Percentiles rank a stretch among this genome's conserved stretches.
Conservation (phyloP, 2,888 invertebrate species). For the Callyntrura guangdongensis region DNA sequence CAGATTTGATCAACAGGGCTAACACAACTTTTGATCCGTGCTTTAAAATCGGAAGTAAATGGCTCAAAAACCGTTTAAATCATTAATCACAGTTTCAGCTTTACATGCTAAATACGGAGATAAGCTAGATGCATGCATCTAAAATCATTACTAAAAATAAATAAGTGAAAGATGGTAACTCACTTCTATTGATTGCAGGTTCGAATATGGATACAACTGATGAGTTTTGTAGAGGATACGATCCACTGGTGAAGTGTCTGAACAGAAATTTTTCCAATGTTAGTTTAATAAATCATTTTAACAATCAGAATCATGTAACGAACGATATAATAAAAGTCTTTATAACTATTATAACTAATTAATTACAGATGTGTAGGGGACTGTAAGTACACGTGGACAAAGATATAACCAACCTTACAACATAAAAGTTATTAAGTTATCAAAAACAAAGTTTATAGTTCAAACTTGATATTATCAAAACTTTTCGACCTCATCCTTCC, state of each 20-base stretch:
- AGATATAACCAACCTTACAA: no score
- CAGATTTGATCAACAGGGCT: conserved; percentile 50
- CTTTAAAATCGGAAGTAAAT: conserved; percentile 57
- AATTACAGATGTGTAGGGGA: conserved; percentile 61
- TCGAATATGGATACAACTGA: conserved; percentile 32
- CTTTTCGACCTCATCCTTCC: no score
- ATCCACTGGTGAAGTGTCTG: conserved; percentile 81
- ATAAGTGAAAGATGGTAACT: neutral
- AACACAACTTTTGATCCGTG: conserved; percentile 73
- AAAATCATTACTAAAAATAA: no score
- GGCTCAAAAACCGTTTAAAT: neutral
- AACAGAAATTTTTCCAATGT: conserved; percentile 74
- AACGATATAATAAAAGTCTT: no score
- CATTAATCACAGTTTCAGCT: neutral
- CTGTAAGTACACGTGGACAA: no score
- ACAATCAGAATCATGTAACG: no score
- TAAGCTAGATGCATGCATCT: no score
- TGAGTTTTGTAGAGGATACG: conserved; percentile 74
- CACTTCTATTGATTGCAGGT: neutral
- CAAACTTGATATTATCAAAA: no score
- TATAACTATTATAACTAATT: neutral
- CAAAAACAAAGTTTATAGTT: no score
- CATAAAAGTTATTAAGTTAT: no score
- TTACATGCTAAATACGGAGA: no score
- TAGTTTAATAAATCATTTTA: conserved; percentile 26